Evolutionary conservation across 2,113 vertebrate species (phyloP), one percentile per base, ranked within the genome.

Genomic region (Solenodon paradoxus): DNA sequence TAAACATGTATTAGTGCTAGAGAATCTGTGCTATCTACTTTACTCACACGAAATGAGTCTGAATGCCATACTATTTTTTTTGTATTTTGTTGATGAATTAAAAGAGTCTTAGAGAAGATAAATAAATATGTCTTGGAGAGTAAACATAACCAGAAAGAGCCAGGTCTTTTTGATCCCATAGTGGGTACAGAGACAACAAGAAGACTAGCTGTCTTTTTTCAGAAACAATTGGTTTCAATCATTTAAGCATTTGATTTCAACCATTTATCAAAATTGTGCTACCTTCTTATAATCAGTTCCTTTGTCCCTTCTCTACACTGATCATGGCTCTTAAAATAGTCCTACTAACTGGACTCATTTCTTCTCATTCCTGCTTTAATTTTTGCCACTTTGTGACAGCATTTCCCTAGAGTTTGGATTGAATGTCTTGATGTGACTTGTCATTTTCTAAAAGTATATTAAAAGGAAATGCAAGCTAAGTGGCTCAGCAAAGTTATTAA

Each of bases 81-180:
- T 15, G 45, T 83, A 17, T 86, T 80, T 86, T 94, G 90, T 72
- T 96, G 66, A 72, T 94, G n/a, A 55, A 1, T 9, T 83, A 78
- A 89, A 28, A 79, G 38, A 80, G 40, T n/a, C 3, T 17, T 80
- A 85, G 38, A 86, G 22, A 71, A 59, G 78, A 80, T 81, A 92
- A 84, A 19, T 32, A 84, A 79, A 17, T 59, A 24, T 19, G 22
- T 59, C 11, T 59, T 95, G 95, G 68, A 9, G 30, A 90, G 51
- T 16, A 61, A 19, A 38, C 13, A 47, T 0, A 30, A 2, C 38
- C 85, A 93, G 12, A 47, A 95, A 74, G 24, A 83, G 1, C 7
- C 16, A 38, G 32, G 0, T 11, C 15, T 19, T 11, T 88, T 17
- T 69, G 45, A 59, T 68, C 28, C 20, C 30, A 45, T 2, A 61